Percentiles rank a stretch among this genome's conserved stretches.
phyloP scores from a whole-genome alignment of 2,888 invertebrate species.

The Empis stercorea region DNA sequence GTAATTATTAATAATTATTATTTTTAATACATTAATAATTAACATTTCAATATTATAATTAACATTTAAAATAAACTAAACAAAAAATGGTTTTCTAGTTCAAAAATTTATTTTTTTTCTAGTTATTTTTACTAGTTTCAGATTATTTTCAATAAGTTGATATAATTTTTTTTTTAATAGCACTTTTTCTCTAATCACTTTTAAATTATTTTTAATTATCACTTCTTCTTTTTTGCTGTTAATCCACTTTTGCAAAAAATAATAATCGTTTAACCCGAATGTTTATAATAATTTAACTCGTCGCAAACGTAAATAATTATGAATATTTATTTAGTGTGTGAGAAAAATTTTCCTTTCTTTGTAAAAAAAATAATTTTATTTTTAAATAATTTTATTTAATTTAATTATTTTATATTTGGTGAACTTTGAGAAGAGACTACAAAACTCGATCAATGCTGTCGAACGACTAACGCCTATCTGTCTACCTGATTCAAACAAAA shows the following conservation, averaged over 20 bases:
- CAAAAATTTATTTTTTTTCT: not conserved
- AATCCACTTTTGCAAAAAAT: no score
- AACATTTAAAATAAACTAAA: not conserved
- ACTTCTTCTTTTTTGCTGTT: constrained; percentile 7
- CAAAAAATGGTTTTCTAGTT: not conserved
- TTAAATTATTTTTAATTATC: constrained; percentile 3
- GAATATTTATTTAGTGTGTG: not conserved
- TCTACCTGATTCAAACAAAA: constrained; percentile 34
- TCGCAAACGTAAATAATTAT: no score
- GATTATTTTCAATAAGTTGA: not conserved
- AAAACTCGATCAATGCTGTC: constrained; percentile 37
- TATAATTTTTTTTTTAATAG: not conserved
- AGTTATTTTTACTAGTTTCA: not conserved
- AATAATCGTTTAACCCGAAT: no score
- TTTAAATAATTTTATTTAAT: not conserved
- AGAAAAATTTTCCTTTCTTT: constrained; percentile 6
- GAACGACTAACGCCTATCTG: constrained; percentile 39
- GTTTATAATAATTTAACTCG: no score
- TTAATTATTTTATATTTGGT: constrained; percentile 1
- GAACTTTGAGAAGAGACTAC: constrained; percentile 4
- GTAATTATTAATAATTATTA: constrained; percentile 13
- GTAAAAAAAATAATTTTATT: constrained; percentile 2
- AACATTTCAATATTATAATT: not conserved
- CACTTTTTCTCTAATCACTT: not conserved
- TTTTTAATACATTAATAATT: not conserved